Conservation (phyloP, 2,113 vertebrate species). For the Leptobrachium leishanense region DNA sequence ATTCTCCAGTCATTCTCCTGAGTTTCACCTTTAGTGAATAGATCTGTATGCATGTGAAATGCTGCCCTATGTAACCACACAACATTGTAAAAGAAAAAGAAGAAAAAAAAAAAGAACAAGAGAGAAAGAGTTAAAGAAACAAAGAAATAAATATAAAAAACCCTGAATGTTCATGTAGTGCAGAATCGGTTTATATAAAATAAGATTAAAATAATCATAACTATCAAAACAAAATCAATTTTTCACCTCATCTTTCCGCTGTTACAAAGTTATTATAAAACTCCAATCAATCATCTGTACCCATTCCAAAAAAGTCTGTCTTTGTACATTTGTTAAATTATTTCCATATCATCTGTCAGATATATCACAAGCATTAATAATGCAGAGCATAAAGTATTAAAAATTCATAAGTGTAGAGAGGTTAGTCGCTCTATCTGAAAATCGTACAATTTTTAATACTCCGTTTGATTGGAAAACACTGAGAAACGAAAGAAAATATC, state of each 20-base stretch:
- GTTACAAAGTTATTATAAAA: constrained; percentile 32
- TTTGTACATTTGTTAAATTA: constrained; percentile 38
- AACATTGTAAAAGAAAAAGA: too few relatives aligned
- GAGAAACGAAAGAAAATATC: constrained; percentile 5
- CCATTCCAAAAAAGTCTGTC: constrained; percentile 40
- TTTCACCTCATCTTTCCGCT: constrained; percentile 5
- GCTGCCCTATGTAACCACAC: too few relatives aligned
- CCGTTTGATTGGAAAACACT: constrained; percentile 11
- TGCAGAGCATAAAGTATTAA: constrained; percentile 26
- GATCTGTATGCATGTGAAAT: too few relatives aligned
- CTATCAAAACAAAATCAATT: constrained; percentile 21
- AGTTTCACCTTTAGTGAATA: too few relatives aligned
- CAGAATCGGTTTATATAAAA: not conserved
- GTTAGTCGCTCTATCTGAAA: constrained; percentile 21
- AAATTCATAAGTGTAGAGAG: constrained; percentile 30
- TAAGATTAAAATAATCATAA: constrained; percentile 19
- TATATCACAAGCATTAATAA: constrained; percentile 40
- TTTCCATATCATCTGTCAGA: constrained; percentile 41
- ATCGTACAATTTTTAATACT: constrained; percentile 24
- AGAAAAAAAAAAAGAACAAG: not conserved
- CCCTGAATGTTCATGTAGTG: constrained; percentile 8
- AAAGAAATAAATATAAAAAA: too few relatives aligned
- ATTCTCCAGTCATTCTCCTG: too few relatives aligned
- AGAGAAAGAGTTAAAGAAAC: not conserved
- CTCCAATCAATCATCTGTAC: constrained; percentile 38